Conservation (phyloP, 1,140 invertebrate species). For the Cyclina sinensis region DNA sequence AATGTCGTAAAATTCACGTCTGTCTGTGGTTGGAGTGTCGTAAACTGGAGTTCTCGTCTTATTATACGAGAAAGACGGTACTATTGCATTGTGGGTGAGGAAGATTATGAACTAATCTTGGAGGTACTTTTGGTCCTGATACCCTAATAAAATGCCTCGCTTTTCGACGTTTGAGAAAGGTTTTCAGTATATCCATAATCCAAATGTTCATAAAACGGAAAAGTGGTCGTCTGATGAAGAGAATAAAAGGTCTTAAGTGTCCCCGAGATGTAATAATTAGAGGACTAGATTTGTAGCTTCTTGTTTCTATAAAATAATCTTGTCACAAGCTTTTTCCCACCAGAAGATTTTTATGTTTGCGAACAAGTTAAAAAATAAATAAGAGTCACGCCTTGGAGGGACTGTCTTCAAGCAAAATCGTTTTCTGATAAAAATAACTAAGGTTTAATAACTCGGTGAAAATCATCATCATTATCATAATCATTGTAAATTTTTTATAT, state of each 20-base stretch:
- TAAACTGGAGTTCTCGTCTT: constrained; percentile 46
- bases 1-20: constrained; percentile 39
- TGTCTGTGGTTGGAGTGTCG: constrained; percentile 47
- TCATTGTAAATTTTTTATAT: too few relatives aligned
- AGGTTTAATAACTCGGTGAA: too few relatives aligned
- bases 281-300: constrained; percentile 22
- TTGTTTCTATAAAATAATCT: neutral
- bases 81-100: constrained; percentile 53
- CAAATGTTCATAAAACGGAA: constrained; percentile 21
- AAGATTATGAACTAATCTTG: constrained; percentile 25
- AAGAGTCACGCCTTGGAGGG: too few relatives aligned
- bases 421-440: too few relatives aligned
- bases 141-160: constrained; percentile 1
- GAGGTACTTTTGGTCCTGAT: constrained; percentile 14
- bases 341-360: neutral
- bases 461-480: too few relatives aligned
- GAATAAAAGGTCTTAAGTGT: neutral
- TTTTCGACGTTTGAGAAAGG: constrained; percentile 27
- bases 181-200: constrained; percentile 21
- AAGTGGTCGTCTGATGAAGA: neutral
- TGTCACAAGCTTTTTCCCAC: neutral
- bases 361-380: too few relatives aligned
- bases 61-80: constrained; percentile 38
- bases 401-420: too few relatives aligned
- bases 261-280: constrained; percentile 21